Percentiles rank a stretch among this genome's conserved stretches.
These are phyloP conservation scores for Galeruca laticollis DNA, from an alignment of 2,888 invertebrate genomes.

Conservation along the genomic window DNA sequence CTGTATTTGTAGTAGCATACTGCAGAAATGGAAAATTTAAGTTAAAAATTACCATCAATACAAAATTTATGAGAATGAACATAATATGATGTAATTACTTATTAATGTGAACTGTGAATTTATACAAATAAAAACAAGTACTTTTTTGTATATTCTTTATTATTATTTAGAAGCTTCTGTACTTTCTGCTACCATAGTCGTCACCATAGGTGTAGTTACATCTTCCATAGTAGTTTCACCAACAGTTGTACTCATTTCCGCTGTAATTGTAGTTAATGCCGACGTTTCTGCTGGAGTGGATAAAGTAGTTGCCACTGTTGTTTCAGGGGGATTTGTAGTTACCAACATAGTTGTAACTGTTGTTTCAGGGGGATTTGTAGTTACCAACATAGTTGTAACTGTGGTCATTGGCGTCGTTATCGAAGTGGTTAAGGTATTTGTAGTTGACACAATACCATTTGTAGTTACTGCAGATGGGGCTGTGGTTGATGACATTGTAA, in stretches of 20 bases:
- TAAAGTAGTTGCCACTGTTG: neutral
- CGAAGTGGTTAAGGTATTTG: neutral
- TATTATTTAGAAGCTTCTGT: constrained; percentile 3
- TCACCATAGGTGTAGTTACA: constrained; percentile 5
- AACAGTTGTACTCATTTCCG: neutral
- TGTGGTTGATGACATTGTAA: neutral
- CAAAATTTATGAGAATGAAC: too few species aligned
- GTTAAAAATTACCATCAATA: too few species aligned
- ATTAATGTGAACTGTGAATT: too few species aligned
- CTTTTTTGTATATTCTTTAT: neutral
- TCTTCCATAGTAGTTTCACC: constrained; percentile 11
- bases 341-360: constrained; percentile 2
- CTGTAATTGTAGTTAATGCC: constrained; percentile 2
- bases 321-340: neutral
- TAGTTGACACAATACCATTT: neutral
- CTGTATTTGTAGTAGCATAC: neutral
- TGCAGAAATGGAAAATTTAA: too few species aligned
- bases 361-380: neutral
- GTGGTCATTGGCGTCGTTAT: neutral
- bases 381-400: neutral
- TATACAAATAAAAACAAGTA: neutral
- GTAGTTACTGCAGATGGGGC: neutral
- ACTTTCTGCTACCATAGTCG: neutral
- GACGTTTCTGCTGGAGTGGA: neutral
- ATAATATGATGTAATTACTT: too few species aligned